These are phyloP conservation scores for Cololabis saira DNA, from an alignment of 2,113 vertebrate genomes.

Conservation along the genomic window DNA sequence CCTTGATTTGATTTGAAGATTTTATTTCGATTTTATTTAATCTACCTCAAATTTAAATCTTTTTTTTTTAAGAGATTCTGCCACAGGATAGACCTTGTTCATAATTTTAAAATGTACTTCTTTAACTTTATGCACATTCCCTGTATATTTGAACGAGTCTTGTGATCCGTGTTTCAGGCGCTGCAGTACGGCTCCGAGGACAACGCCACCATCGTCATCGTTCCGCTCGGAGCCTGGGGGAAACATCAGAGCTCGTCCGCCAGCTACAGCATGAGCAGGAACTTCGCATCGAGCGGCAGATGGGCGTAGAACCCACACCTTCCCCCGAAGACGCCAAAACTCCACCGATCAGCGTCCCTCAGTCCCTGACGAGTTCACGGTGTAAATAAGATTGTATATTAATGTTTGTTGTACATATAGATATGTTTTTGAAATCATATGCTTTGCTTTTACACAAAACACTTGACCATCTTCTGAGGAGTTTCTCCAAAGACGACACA, in stretches of 20 bases:
- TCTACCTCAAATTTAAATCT: too few relatives aligned
- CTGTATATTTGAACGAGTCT: background rate
- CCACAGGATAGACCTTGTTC: too few relatives aligned
- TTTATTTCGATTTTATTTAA: too few relatives aligned
- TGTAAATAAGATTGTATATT: constrained; percentile 41
- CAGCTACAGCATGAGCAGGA: constrained; percentile 67
- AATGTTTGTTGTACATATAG: constrained; percentile 36
- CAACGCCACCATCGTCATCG: constrained; percentile 88
- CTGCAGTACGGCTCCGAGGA: constrained; percentile 93
- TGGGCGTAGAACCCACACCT: constrained; percentile 82
- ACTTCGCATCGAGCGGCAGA: constrained; percentile 88
- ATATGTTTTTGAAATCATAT: background rate
- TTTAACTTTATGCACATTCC: too few relatives aligned
- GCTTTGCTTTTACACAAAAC: background rate
- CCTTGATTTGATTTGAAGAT: too few relatives aligned
- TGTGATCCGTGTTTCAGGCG: constrained; percentile 74
- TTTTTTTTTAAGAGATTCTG: too few relatives aligned
- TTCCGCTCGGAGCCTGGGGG: constrained; percentile 94
- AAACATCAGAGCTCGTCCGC: constrained; percentile 82
- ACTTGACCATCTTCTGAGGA: background rate
- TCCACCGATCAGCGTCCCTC: too few relatives aligned
- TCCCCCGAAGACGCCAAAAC: too few relatives aligned
- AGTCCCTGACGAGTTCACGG: too few relatives aligned
- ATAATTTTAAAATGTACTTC: too few relatives aligned
- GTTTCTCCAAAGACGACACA: background rate